Percentiles rank a stretch among this genome's conserved stretches.
Conservation (phyloP, 2,797 vertebrate species). For the Sandelia bainsii region DNA sequence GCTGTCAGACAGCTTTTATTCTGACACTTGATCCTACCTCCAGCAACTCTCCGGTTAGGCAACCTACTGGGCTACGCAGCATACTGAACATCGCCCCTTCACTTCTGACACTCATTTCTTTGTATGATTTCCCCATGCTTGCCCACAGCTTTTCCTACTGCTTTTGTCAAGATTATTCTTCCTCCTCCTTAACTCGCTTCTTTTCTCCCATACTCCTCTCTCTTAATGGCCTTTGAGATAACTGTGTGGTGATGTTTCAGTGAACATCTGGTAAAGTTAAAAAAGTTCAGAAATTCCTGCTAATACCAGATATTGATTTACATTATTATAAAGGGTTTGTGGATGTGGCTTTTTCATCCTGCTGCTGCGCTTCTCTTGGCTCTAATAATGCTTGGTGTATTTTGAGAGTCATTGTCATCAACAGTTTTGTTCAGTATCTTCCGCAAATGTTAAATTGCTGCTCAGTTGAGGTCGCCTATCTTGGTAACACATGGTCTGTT, state of each 20-base stretch:
- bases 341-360: slow-evolving; percentile 56
- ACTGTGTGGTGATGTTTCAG: slow-evolving; percentile 67
- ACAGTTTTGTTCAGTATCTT: slow-evolving; percentile 45
- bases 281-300: slow-evolving; percentile 49
- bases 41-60: slow-evolving; percentile 47
- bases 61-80: slow-evolving; percentile 33
- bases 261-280: slow-evolving; percentile 79
- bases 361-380: slow-evolving; percentile 52
- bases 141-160: slow-evolving; percentile 35
- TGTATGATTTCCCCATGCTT: slow-evolving; percentile 42
- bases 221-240: slow-evolving; percentile 44
- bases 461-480: slow-evolving; percentile 32
- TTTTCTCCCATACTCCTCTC: slow-evolving; percentile 38
- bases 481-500: slow-evolving; percentile 44
- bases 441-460: slow-evolving; percentile 44
- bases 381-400: slow-evolving; percentile 42
- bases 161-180: slow-evolving; percentile 16
- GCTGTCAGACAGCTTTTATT: slow-evolving; percentile 68
- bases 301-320: slow-evolving; percentile 79
- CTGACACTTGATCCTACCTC: slow-evolving; percentile 64
- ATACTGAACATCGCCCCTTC: slow-evolving; percentile 18
- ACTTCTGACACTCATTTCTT: slow-evolving; percentile 33
- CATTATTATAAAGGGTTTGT: slow-evolving; percentile 80
- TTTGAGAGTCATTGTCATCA: slow-evolving; percentile 54
- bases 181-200: slow-evolving; percentile 20